These are phyloP conservation scores for Cynopterus sphinx DNA, from an alignment of 2,797 vertebrate species.

Conservation along the genomic window DNA sequence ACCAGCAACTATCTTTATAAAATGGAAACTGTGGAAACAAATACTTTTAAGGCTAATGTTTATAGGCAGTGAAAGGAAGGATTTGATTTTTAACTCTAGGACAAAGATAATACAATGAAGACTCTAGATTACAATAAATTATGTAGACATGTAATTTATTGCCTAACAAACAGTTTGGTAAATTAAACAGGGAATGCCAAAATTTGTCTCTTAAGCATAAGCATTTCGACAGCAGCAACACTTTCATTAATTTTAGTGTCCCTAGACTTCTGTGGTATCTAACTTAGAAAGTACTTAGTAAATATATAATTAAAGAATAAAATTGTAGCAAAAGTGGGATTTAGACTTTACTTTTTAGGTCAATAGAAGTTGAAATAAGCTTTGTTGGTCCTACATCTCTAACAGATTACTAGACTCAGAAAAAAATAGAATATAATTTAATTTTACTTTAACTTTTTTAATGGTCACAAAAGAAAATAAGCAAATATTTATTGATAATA, in stretches of 20 bases:
- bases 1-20: background rate
- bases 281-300: background rate
- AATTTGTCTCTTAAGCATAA: background rate
- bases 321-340: background rate
- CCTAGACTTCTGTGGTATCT: background rate
- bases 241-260: background rate
- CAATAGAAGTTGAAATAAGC: background rate
- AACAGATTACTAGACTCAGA: background rate
- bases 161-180: background rate
- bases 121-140: conserved; percentile 32
- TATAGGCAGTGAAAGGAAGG: conserved; percentile 48
- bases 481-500: background rate
- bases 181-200: background rate
- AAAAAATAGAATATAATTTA: background rate
- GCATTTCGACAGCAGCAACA: background rate
- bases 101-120: conserved; percentile 1
- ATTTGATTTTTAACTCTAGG: background rate
- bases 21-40: background rate
- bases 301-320: background rate
- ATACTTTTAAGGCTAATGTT: conserved; percentile 12
- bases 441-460: conserved; percentile 5
- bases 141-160: conserved; percentile 16
- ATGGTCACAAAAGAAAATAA: background rate
- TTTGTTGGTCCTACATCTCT: background rate
- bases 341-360: background rate